phyloP scores from a whole-genome alignment of 1,140 invertebrate genomes.

The Neelides sp. region DNA sequence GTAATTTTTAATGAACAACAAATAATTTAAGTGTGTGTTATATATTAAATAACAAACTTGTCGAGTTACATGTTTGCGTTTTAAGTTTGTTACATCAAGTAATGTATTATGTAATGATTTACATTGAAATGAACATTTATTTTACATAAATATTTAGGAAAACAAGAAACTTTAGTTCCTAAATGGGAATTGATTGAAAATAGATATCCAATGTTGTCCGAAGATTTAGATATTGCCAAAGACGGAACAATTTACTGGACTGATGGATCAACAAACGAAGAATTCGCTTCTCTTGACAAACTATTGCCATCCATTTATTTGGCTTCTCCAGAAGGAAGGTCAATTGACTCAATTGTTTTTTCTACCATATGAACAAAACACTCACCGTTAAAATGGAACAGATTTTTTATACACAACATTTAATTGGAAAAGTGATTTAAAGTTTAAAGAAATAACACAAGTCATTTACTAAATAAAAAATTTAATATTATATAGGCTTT shows the following conservation, averaged over 20 bases:
- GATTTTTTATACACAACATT: too few species aligned
- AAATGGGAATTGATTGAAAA: conserved; percentile 33
- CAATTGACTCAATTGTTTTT: too few species aligned
- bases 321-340: conserved; percentile 38
- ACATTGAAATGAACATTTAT: background rate
- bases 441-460: too few species aligned
- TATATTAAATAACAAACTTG: background rate
- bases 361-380: too few species aligned
- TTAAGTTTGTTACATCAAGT: background rate
- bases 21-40: background rate
- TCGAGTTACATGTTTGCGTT: background rate
- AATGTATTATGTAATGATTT: background rate
- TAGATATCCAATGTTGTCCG: conserved; percentile 33
- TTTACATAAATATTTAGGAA: conserved; percentile 32
- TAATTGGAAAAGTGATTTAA: too few species aligned
- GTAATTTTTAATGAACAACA: background rate
- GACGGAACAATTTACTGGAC: conserved; percentile 39
- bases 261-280: conserved; percentile 36
- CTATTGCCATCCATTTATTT: conserved; percentile 34
- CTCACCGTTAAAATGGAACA: too few species aligned
- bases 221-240: conserved; percentile 38
- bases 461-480: too few species aligned
- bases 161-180: conserved; percentile 32
- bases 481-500: conserved; percentile 32
- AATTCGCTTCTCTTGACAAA: conserved; percentile 34